Percentiles rank a stretch among this genome's conserved stretches.
These are phyloP conservation scores for Hemitrygon akajei DNA, from an alignment of 2,797 vertebrate species.

Conservation along the genomic window DNA sequence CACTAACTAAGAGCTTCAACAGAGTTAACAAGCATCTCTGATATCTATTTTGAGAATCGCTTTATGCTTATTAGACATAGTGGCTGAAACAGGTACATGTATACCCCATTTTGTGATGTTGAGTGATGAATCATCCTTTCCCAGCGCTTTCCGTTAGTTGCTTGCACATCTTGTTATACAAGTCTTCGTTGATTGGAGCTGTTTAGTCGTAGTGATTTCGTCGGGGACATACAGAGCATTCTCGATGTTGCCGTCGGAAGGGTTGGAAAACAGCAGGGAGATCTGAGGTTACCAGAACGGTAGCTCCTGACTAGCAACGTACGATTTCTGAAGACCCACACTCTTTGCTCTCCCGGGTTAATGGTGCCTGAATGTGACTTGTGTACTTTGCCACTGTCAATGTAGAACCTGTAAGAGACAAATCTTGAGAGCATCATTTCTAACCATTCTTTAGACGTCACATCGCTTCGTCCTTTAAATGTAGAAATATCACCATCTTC, in stretches of 20 bases:
- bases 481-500: neutral
- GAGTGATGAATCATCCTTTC: neutral
- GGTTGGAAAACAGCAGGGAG: constrained; percentile 17
- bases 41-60: constrained; percentile 21
- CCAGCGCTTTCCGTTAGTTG: neutral
- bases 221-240: neutral
- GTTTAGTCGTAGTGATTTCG: too few species aligned
- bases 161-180: neutral
- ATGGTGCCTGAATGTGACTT: neutral
- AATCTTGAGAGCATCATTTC: neutral
- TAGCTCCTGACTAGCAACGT: neutral
- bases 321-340: neutral
- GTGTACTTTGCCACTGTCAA: neutral
- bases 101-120: neutral
- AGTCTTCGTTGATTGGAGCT: neutral
- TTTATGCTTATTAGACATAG: constrained; percentile 13
- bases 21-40: neutral
- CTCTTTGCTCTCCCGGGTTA: neutral
- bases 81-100: neutral
- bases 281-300: neutral
- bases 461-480: neutral
- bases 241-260: neutral
- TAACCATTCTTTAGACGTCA: neutral
- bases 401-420: constrained; percentile 9
- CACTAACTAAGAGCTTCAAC: neutral